Evolutionary conservation across 2,888 invertebrate genomes (phyloP), one percentile per base, ranked within the genome.

Genomic region (Thalpophila matura): DNA sequence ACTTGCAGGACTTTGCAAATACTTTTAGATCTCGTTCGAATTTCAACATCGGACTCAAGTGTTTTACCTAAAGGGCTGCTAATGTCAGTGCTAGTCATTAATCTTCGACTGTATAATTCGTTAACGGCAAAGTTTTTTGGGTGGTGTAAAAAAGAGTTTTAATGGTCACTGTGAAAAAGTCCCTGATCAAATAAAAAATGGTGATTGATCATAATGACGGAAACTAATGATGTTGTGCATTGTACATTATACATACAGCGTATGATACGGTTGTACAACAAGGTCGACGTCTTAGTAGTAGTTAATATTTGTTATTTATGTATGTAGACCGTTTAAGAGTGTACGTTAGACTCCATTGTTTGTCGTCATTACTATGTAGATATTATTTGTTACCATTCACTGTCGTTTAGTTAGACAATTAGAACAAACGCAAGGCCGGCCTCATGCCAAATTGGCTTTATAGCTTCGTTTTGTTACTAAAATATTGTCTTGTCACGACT

Each of bases 1-100:
- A 85, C 82, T 85, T 82, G 86, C 85, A 87, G 87, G 89, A 89
- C 90, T 91, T 89, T 72, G 82, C 85, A 86, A 89, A 89, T 87
- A 89, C 86, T 87, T 87, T 83, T 82, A 85, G 86, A 84, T 88
- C 84, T 82, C 79, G 81, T 86, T 86, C 76, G 79, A 85, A 84
- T 77, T 85, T 81, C 74, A 77, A 79, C 74, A 77, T 77, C 60
- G 63, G 72, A 73, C 57, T 77, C 77, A 57, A 78, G 82, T 82
- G 77, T 80, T 84, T 80, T 62, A 67, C 67, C 74, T 79, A 70
- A 79, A 80, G 70, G 56, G 56, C 72, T 62, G 66, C 62, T 65
- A 66, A 68, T 64, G 61, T 38, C 45, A 60, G 43, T 64, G 63
- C 47, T 66, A 45, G 53, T 64, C 65, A 79, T 77, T 71, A 79